Base-by-base conservation (phyloP, 2,113 vertebrate genomes). In the Mola mola region DNA sequence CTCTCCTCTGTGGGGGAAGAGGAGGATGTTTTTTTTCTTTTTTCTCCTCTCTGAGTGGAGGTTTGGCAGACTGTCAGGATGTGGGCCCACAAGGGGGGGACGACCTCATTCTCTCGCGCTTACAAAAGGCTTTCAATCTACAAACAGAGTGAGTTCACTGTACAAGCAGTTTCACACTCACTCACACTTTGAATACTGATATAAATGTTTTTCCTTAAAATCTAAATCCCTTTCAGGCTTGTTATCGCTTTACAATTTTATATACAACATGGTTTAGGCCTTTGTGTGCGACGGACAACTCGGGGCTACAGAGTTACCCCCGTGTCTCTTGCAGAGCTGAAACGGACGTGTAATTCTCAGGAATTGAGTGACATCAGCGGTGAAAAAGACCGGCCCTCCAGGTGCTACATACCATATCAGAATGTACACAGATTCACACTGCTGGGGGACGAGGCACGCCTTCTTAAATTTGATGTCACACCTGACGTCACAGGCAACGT, bases 51-150 rank as follows among this genome's bases (percentile, higher is more conserved):
- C 13, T 10, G 16, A 46, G 36, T 49, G 15, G 28, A 33, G 37
- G 21, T 76, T 75, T 83, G 79, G 79, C 66, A 68, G 31, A 8
- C 4, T 16, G 26, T 57, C 41, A 52, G 34, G 29, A 42, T 50
- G 36, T 34, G 73, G 44, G 79, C 70, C 78, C 66, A 13, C 13
- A n/a, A n/a, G 46, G 65, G 68, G 49, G 19, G 15, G 44, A 53
- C n/a, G 37, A 68, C 28, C 24, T 72, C 44, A 42, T 73, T 78
- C 68, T 36, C 17, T 60, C 19, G 16, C 6, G 0, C n/a, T 41
- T 4, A 69, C 65, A 74, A 74, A 72, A 56, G 37, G 20, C 15
- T 72, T 57, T 65, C 31, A 66, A 47, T 25, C 53, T 40, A 28
- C 42, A 55, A 15, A 43, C 47, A 55, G 31, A 0, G 4, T 28